A percentile compares a stretch with the other conserved stretches of the same genome.
phyloP scores from a whole-genome alignment of 2,797 vertebrate genomes.

The Acanthurus lineatus region DNA sequence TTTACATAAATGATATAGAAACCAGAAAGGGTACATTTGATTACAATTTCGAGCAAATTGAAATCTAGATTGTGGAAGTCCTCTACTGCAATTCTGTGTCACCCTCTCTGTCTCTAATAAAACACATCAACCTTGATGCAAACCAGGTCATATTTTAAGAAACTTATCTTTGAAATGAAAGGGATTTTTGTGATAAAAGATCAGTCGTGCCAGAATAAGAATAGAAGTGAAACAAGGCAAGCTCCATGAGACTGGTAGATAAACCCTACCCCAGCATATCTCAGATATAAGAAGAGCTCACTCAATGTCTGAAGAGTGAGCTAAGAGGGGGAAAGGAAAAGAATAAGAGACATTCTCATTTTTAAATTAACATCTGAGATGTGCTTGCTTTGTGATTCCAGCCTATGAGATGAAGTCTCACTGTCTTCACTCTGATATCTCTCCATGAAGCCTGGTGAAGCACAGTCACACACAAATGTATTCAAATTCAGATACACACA shows the following conservation, averaged over 20 bases:
- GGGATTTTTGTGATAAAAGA: constrained; percentile 61
- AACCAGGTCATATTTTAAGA: constrained; percentile 60
- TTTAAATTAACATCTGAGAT: constrained; percentile 70
- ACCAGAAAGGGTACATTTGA: constrained; percentile 69
- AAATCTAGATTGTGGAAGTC: constrained; percentile 54
- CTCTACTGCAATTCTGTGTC: constrained; percentile 27
- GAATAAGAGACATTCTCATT: constrained; percentile 62
- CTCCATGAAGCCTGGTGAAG: constrained; percentile 26
- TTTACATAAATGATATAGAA: constrained; percentile 75
- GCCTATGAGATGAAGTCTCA: constrained; percentile 53
- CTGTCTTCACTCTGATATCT: constrained; percentile 48
- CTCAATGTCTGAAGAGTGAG: constrained; percentile 54
- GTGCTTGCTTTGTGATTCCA: constrained; percentile 57
- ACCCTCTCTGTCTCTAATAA: constrained; percentile 43
- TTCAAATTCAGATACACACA: constrained; percentile 33
- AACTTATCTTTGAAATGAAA: constrained; percentile 60
- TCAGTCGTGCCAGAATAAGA: constrained; percentile 49
- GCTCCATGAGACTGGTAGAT: constrained; percentile 47
- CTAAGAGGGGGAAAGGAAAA: constrained; percentile 31
- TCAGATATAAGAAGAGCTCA: constrained; percentile 44
- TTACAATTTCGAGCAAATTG: constrained; percentile 74
- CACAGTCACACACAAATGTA: constrained; percentile 24
- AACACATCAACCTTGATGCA: constrained; percentile 60
- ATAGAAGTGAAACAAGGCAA: constrained; percentile 36
- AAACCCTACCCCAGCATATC: constrained; percentile 27